These are phyloP conservation scores for Tragelaphus buxtoni DNA, from an alignment of 2,113 vertebrate genomes.

Conservation along the genomic window DNA sequence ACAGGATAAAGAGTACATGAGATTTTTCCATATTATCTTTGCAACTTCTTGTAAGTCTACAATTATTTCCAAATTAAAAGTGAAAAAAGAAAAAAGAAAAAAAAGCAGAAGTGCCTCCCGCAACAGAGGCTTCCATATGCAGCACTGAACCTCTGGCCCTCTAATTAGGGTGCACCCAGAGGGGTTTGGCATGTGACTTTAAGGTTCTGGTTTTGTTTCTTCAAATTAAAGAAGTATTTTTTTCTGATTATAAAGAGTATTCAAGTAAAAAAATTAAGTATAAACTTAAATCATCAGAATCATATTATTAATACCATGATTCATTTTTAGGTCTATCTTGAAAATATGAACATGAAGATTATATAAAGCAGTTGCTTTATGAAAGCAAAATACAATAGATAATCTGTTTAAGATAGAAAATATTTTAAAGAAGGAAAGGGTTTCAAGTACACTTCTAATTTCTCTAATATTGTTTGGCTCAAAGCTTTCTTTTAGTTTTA, in stretches of 20 bases:
- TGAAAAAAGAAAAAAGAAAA: not conserved
- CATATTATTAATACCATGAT: not conserved
- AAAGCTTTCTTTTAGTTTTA: not conserved
- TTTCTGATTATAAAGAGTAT: not conserved
- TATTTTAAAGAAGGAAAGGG: not conserved
- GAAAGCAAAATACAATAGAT: not conserved
- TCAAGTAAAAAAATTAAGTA: not conserved
- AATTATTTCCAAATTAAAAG: constrained; percentile 15
- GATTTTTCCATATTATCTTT: not conserved
- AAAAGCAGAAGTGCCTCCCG: not conserved
- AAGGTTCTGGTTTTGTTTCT: not conserved
- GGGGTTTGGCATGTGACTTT: not conserved
- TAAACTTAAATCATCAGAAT: not conserved
- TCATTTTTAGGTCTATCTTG: not conserved
- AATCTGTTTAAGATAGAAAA: not conserved
- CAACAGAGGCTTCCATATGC: not conserved
- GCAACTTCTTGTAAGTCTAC: not conserved
- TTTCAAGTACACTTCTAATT: not conserved
- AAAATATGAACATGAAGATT: not conserved
- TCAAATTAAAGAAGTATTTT: not conserved
- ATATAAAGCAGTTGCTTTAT: not conserved
- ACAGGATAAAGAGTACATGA: not conserved
- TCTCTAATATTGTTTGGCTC: not conserved
- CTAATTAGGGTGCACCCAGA: not conserved
- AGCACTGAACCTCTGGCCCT: not conserved